Evolutionary conservation across 2,888 invertebrate genomes (phyloP), one percentile per base, ranked within the genome.

Genomic region (Drosophila emarginata): DNA sequence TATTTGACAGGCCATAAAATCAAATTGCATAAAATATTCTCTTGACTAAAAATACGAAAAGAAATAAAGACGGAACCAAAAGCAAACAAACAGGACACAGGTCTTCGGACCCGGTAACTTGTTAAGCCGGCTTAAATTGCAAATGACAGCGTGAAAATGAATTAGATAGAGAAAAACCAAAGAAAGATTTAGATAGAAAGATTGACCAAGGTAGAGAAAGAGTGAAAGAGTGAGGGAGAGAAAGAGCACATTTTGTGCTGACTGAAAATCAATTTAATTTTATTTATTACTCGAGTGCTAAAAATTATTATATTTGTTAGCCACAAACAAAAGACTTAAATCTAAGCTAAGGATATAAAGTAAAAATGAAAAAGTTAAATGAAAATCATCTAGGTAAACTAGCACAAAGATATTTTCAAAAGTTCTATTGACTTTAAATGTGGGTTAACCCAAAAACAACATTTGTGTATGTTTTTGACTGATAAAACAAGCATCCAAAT

Each of bases 201-300:
- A 18, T 9, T 4, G 18, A 45, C 4, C 15, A 11, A 45, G 18
- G 2, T 1, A 4, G 12, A 45, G 5, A 12, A 4, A 21, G 14
- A 45, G 12, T 11, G 1, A 18, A 2, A 11, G 18, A 36, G 36
- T 1, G 36, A 9, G 3, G 3, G 12, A 36, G 36, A 36, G 36
- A 15, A 15, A n/a, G 15, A 40, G 40, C 15, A 15, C 39, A 18
- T 9, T 45, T 45, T 18, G 1, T 56, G 45, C 54, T 18, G 45
- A 56, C 21, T n/a, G 56, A 64, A 67, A 65, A 64, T 52, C 61
- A 64, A 67, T 66, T 76, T 78, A 64, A 67, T 66, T 76, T 78
- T 58, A 53, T 56, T 62, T 69, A 64, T 73, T 64, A 60, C 45
- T 36, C 12, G 28, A 61, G 61, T 50, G 54, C 39, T 51, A 56